phyloP scores from a whole-genome alignment of 1,140 invertebrate genomes.

The Heliconius melpomene region DNA sequence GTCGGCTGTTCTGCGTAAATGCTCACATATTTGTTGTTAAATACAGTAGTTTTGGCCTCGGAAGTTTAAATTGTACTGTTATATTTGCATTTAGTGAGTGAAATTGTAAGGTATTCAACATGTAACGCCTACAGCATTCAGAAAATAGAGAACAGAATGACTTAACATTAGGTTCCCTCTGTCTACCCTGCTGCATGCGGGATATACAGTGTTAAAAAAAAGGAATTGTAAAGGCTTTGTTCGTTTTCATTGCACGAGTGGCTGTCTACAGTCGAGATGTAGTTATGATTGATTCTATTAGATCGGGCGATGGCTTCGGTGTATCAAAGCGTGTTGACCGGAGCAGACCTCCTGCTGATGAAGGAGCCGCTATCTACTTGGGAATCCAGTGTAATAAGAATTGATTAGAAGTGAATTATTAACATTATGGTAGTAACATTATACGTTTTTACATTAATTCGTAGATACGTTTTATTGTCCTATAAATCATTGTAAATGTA shows the following conservation, averaged over 20 bases:
- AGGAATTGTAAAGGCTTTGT: slow-evolving; percentile 38
- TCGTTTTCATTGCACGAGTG: slow-evolving; percentile 26
- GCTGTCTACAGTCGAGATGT: slow-evolving; percentile 48
- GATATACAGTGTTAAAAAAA: no score
- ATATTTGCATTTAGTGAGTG: slow-evolving; percentile 36
- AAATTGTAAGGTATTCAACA: slow-evolving; percentile 6
- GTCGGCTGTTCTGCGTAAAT: slow-evolving; percentile 69
- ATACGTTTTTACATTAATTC: not conserved
- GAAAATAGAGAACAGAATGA: no score
- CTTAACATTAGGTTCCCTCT: no score
- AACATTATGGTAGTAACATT: slow-evolving; percentile 4
- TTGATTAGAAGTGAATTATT: slow-evolving; percentile 45
- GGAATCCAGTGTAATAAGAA: slow-evolving; percentile 41
- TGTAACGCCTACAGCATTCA: no score
- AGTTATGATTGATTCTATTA: slow-evolving; percentile 79
- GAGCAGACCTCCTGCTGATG: slow-evolving; percentile 70
- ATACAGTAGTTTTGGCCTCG: slow-evolving; percentile 44
- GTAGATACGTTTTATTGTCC: not conserved
- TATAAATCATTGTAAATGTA: not conserved
- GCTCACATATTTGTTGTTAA: slow-evolving; percentile 77
- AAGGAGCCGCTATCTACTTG: slow-evolving; percentile 50
- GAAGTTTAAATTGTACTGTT: slow-evolving; percentile 51
- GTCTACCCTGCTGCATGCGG: no score
- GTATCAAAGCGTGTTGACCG: slow-evolving; percentile 76
- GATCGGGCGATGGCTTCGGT: slow-evolving; percentile 69